Evolutionary conservation across 2,888 invertebrate genomes (phyloP).

Genomic region (Acanthosepion pharaonis): DNA sequence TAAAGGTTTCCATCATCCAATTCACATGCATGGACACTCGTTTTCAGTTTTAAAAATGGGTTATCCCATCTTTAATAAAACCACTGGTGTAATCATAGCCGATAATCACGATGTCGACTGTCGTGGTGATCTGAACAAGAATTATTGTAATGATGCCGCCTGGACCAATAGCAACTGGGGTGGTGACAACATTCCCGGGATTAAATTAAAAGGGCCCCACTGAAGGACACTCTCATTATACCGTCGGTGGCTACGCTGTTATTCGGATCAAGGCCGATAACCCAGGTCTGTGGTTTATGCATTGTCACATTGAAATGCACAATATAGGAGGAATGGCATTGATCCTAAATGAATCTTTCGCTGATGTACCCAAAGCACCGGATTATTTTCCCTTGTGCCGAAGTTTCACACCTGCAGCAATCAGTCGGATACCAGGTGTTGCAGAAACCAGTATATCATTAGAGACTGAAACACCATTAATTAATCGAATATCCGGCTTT

Average conservation of each 20-base stretch:
- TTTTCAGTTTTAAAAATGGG: conserved; percentile 70
- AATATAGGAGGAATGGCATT: conserved; percentile 68
- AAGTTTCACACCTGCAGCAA: conserved; percentile 53
- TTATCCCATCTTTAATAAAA: conserved; percentile 53
- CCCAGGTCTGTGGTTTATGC: conserved; percentile 71
- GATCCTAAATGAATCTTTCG: conserved; percentile 64
- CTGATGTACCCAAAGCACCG: conserved; percentile 57
- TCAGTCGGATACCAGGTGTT: background rate
- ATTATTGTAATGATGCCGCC: conserved; percentile 64
- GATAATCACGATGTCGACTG: conserved; percentile 62
- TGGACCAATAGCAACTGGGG: conserved; percentile 65
- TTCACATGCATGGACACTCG: conserved; percentile 71
- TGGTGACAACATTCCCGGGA: conserved; percentile 60
- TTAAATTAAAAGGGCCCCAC: conserved; percentile 62
- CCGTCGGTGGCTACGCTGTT: conserved; percentile 71
- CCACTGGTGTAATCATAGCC: conserved; percentile 53
- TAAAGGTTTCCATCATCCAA: conserved; percentile 65
- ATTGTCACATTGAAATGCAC: conserved; percentile 70
- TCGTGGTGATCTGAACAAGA: conserved; percentile 53
- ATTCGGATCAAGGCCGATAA: conserved; percentile 69
- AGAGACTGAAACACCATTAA: background rate
- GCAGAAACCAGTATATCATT: background rate
- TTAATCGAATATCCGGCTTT: background rate
- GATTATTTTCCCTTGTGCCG: conserved; percentile 62
- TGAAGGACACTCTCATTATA: conserved; percentile 70